phyloP scores from a whole-genome alignment of 2,888 invertebrate genomes.

The Desoria tigrina region DNA sequence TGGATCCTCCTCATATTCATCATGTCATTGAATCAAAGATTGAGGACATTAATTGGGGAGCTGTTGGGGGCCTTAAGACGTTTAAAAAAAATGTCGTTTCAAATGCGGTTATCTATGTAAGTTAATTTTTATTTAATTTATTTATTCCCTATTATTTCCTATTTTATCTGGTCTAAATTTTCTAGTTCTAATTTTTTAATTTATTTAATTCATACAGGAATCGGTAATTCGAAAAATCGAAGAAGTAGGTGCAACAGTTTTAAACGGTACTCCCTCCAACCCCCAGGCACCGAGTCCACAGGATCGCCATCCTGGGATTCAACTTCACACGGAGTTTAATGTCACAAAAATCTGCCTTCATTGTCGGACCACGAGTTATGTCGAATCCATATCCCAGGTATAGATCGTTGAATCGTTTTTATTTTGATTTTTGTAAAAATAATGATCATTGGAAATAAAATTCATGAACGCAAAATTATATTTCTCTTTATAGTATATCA shows the following conservation, averaged over 20 bases:
- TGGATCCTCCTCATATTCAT: constrained; percentile 47
- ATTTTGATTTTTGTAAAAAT: no score
- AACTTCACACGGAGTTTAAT: constrained; percentile 44
- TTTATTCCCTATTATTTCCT: background rate
- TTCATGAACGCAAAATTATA: constrained; percentile 5
- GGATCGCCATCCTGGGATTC: constrained; percentile 8
- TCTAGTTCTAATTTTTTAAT: background rate
- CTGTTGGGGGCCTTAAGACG: constrained; percentile 29
- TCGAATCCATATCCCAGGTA: constrained; percentile 47
- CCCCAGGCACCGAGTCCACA: background rate
- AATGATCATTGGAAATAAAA: no score
- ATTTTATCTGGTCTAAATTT: background rate
- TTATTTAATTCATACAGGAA: constrained; percentile 29
- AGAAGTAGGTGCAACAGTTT: constrained; percentile 6
- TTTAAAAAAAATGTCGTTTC: constrained; percentile 21
- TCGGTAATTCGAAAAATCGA: constrained; percentile 33
- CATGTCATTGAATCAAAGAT: constrained; percentile 38
- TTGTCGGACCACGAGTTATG: constrained; percentile 49
- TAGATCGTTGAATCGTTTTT: no score
- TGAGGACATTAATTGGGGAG: constrained; percentile 32
- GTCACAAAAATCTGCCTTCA: constrained; percentile 51
- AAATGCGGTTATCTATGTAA: constrained; percentile 20
- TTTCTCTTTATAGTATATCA: constrained; percentile 38
- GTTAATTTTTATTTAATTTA: background rate
- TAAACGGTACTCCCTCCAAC: no score